phyloP scores from a whole-genome alignment of 2,797 vertebrate species.

The Vultur gryphus region DNA sequence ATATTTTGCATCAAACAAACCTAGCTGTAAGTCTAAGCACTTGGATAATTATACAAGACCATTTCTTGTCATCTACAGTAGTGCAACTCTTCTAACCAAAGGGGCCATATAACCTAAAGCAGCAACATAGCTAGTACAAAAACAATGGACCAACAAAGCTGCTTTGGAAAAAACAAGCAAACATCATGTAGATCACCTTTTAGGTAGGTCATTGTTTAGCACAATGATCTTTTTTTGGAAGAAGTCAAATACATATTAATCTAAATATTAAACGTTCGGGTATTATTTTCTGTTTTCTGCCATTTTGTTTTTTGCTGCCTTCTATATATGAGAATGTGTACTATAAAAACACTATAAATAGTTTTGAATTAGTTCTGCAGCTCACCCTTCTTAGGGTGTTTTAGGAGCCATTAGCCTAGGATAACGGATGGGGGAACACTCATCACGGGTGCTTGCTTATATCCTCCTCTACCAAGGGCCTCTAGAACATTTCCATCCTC shows the following conservation, averaged over 20 bases:
- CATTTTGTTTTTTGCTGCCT: background rate
- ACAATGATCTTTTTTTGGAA: background rate
- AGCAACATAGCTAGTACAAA: background rate
- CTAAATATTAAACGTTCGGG: background rate
- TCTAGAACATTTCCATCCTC: background rate
- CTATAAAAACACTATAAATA: background rate
- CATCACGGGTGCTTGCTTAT: background rate
- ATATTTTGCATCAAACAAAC: background rate
- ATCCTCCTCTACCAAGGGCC: background rate
- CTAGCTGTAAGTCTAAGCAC: background rate
- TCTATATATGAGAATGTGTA: background rate
- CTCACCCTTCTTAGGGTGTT: background rate
- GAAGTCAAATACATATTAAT: background rate
- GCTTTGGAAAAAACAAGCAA: background rate
- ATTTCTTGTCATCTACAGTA: background rate
- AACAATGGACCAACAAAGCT: background rate
- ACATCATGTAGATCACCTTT: background rate
- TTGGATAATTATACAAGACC: background rate
- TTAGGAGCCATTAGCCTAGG: background rate
- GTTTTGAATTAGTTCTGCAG: background rate
- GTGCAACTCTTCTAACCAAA: background rate
- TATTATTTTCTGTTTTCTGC: background rate
- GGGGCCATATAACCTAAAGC: background rate
- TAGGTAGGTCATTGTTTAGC: background rate
- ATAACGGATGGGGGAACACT: background rate